These are phyloP conservation scores for Brenthis hecate DNA, from an alignment of 2,888 invertebrate species.

Conservation along the genomic window DNA sequence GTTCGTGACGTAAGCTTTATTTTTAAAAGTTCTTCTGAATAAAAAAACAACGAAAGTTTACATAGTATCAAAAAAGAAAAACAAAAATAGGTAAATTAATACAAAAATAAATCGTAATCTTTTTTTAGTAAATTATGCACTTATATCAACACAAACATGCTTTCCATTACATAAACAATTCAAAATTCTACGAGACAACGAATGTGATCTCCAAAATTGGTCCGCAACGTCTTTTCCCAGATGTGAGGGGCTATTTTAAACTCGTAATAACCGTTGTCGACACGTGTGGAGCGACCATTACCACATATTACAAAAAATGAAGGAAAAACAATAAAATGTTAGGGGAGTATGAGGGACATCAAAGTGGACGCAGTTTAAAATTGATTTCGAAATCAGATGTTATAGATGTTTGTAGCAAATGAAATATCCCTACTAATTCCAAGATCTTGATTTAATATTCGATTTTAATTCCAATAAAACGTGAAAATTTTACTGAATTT, in stretches of 20 bases:
- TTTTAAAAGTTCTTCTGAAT: no score
- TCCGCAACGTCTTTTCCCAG: slow-evolving; percentile 55
- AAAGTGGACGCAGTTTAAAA: slow-evolving; percentile 69
- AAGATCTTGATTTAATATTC: no score
- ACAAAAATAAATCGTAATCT: background rate
- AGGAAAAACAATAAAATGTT: slow-evolving; percentile 77
- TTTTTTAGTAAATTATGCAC: slow-evolving; percentile 7
- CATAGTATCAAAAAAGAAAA: background rate
- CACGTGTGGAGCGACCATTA: slow-evolving; percentile 81
- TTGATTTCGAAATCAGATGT: slow-evolving; percentile 56
- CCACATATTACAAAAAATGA: slow-evolving; percentile 81
- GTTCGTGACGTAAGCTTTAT: no score
- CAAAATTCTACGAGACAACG: slow-evolving; percentile 44
- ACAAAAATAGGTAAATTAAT: background rate
- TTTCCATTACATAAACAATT: slow-evolving; percentile 21
- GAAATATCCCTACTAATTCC: background rate
- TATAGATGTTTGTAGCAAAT: slow-evolving; percentile 1
- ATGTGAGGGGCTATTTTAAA: slow-evolving; percentile 79
- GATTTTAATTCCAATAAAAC: slow-evolving; percentile 16
- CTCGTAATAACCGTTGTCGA: slow-evolving; percentile 79
- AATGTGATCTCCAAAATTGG: slow-evolving; percentile 67
- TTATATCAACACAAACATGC: slow-evolving; percentile 15
- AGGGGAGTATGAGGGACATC: slow-evolving; percentile 54
- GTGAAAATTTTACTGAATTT: slow-evolving; percentile 50
- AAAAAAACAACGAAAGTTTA: no score